These are phyloP conservation scores for Leucoraja erinaceus DNA, from an alignment of 2,113 vertebrate genomes.

Conservation along the genomic window DNA sequence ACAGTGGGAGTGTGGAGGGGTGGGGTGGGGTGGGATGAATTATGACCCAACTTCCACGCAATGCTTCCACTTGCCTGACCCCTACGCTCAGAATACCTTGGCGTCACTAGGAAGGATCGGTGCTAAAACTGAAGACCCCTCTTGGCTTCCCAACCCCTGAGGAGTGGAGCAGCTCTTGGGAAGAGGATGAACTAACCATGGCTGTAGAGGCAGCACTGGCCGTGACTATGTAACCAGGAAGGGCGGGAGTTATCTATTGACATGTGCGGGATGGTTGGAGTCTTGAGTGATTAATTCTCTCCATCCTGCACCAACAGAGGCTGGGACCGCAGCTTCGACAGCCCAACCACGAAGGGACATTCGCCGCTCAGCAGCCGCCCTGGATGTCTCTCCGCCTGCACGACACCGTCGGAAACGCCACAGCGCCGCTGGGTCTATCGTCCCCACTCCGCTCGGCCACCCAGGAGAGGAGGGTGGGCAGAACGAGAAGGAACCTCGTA, in stretches of 20 bases:
- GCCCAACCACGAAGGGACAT: no score
- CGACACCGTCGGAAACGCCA: no score
- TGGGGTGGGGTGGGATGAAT: background rate
- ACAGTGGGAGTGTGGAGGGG: background rate
- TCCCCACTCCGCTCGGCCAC: background rate
- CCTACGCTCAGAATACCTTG: background rate
- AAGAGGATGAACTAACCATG: background rate
- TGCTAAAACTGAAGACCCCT: background rate
- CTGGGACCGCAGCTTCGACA: background rate
- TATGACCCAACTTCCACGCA: background rate
- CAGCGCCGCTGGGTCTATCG: background rate
- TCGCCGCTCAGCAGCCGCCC: background rate
- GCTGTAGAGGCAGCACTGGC: background rate
- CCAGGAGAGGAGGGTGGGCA: background rate
- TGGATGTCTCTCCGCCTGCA: background rate
- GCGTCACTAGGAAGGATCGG: background rate
- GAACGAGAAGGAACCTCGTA: no score
- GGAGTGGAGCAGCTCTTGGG: background rate
- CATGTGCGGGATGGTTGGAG: background rate
- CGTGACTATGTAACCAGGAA: background rate
- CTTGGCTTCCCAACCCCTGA: background rate
- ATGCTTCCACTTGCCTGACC: background rate
- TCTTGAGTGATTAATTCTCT: no score
- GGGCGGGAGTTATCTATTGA: no score
- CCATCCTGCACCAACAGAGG: background rate